phyloP scores from a whole-genome alignment of 2,888 invertebrate genomes.

The Limnephilus rhombicus region DNA sequence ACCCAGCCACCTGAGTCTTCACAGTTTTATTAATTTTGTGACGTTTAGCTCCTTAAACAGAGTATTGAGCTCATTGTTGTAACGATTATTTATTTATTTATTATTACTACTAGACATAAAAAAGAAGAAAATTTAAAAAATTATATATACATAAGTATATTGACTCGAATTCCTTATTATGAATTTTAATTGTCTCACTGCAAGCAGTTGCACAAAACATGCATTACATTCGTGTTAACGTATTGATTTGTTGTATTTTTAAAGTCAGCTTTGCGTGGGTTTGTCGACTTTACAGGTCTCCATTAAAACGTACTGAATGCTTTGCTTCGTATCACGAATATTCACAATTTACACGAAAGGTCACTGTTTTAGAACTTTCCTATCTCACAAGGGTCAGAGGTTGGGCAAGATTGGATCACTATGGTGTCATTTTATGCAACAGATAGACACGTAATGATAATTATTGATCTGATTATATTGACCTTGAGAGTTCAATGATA shows the following conservation, averaged over 20 bases:
- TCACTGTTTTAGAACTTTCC: neutral
- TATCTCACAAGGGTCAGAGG: neutral
- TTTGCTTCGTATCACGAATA: neutral
- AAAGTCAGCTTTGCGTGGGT: neutral
- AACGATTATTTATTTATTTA: too few species aligned
- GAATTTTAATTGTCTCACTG: neutral
- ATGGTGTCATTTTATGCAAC: neutral
- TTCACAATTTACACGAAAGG: neutral
- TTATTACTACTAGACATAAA: too few species aligned
- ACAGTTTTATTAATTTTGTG: too few species aligned
- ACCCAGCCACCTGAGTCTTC: too few species aligned
- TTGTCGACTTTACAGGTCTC: neutral
- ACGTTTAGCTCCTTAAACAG: too few species aligned
- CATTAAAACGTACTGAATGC: neutral
- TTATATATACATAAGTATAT: neutral
- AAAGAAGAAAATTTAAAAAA: too few species aligned
- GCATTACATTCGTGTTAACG: too few species aligned
- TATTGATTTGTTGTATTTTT: neutral
- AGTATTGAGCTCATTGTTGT: too few species aligned
- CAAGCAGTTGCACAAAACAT: neutral
- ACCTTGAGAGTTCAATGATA: neutral
- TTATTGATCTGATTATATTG: neutral
- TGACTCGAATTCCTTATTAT: neutral
- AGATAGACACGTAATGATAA: neutral
- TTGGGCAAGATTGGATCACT: neutral